Evolutionary conservation across 2,113 vertebrate genomes (phyloP).

Genomic region (Artemisiospiza belli): DNA sequence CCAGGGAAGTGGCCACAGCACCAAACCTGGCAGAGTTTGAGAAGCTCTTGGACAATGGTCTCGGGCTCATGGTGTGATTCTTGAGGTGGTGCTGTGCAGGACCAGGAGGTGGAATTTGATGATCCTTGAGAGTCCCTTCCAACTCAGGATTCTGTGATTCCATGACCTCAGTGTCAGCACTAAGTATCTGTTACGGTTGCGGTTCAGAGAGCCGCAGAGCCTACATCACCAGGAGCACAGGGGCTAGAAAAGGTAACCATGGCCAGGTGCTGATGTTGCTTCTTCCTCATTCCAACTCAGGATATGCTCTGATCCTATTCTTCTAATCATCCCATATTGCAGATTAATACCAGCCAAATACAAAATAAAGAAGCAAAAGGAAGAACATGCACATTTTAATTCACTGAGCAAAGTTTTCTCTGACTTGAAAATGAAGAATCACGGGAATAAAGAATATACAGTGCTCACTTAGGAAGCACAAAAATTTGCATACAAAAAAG

Average conservation of each 20-base stretch:
- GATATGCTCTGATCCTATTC: neutral
- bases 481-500: neutral
- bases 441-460: neutral
- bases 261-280: neutral
- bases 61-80: neutral
- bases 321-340: neutral
- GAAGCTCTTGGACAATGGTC: neutral
- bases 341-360: neutral
- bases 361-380: neutral
- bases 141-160: neutral
- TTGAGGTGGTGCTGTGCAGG: neutral
- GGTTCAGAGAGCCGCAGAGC: neutral
- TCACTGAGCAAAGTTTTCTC: neutral
- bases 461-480: neutral
- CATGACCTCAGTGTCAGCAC: neutral
- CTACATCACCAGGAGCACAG: neutral
- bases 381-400: neutral
- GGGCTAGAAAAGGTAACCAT: neutral
- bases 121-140: neutral
- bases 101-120: neutral
- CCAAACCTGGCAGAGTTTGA: neutral
- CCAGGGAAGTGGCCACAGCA: neutral
- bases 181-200: neutral
- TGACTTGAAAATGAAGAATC: neutral
- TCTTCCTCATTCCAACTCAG: neutral